phyloP scores from a whole-genome alignment of 2,113 vertebrate genomes.

The Felis chaus region DNA sequence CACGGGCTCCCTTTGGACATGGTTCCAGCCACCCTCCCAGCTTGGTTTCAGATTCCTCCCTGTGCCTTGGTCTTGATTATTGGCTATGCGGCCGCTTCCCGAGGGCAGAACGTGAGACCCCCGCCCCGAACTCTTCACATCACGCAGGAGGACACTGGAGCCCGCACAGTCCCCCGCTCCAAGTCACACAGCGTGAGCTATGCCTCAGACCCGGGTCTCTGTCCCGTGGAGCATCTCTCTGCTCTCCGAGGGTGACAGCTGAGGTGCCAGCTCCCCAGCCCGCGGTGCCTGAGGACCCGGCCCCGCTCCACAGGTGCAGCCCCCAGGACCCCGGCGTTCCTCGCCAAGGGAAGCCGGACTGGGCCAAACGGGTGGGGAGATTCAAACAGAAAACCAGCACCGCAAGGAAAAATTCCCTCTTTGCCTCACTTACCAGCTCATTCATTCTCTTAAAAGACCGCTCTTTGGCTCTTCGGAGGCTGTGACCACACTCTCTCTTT shows the following conservation, averaged over 20 bases:
- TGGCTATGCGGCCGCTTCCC: not conserved
- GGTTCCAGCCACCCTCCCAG: not conserved
- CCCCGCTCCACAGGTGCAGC: not conserved
- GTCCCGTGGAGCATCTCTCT: not conserved
- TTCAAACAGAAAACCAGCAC: not conserved
- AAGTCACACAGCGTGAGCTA: too few relatives aligned
- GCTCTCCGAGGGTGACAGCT: rapidly evolving
- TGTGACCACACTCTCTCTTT: not conserved
- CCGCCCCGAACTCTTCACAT: not conserved
- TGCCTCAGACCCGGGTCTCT: not conserved
- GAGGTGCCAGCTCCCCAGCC: not conserved
- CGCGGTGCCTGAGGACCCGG: not conserved
- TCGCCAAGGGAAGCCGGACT: not conserved
- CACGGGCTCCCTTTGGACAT: not conserved
- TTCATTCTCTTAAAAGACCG: not conserved
- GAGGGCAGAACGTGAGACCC: not conserved
- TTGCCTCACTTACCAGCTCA: not conserved
- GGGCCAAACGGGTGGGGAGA: not conserved
- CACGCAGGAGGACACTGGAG: not conserved
- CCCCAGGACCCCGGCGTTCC: not conserved
- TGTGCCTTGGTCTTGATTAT: not conserved
- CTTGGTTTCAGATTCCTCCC: not conserved
- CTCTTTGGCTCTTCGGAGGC: not conserved
- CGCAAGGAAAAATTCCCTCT: not conserved
- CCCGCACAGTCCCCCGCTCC: rapidly evolving